Conservation (phyloP, 2,113 vertebrate species). For the Perccottus glenii region DNA sequence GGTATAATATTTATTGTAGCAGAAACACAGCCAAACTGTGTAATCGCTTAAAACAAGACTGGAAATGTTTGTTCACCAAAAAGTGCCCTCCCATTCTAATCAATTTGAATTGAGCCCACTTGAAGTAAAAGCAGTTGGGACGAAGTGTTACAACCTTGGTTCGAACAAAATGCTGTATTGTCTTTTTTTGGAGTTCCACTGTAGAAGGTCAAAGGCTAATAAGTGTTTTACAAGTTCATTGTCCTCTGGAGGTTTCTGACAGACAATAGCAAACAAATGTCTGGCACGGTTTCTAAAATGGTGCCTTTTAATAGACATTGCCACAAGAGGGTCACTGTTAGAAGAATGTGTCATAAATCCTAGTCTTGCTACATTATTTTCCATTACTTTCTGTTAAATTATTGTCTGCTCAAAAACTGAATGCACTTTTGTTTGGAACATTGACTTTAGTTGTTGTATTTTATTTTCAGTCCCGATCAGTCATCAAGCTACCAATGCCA, state of each 20-base stretch:
- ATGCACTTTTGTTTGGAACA: too few species aligned
- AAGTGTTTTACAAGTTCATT: constrained; percentile 7
- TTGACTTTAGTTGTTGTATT: too few species aligned
- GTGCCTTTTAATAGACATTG: neutral
- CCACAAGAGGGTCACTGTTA: neutral
- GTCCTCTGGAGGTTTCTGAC: constrained; percentile 13
- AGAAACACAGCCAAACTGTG: neutral
- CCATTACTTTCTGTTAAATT: too few species aligned
- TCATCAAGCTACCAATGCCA: neutral
- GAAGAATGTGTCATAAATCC: too few species aligned
- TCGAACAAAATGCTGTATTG: constrained; percentile 9
- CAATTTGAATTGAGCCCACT: neutral
- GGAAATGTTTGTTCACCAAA: neutral
- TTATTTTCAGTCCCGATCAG: too few species aligned
- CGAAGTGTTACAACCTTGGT: constrained; percentile 21
- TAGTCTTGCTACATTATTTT: too few species aligned
- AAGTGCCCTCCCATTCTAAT: neutral
- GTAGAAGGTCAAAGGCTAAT: constrained; percentile 3
- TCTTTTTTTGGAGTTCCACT: constrained; percentile 4
- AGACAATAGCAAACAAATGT: neutral
- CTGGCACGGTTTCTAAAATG: neutral
- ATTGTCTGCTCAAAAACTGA: too few species aligned
- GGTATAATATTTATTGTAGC: neutral
- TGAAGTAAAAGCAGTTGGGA: constrained; percentile 11
- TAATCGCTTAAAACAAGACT: neutral